Conservation (phyloP, 2,797 vertebrate species). For the Eleutherodactylus coqui region DNA sequence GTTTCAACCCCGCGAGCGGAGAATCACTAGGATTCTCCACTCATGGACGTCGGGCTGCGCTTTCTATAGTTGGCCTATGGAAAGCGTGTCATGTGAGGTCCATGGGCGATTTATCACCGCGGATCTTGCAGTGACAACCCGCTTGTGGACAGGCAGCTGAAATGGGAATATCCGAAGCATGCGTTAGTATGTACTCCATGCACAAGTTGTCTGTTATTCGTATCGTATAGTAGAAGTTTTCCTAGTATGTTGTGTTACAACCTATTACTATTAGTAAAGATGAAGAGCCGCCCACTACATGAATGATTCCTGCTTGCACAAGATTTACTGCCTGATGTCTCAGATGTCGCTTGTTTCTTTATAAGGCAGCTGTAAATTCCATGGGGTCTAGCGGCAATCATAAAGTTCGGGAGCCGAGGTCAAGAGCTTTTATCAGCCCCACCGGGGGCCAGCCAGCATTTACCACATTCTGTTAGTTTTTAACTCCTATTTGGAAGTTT, state of each 20-base stretch:
- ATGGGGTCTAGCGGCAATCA: conserved; percentile 47
- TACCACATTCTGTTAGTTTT: conserved; percentile 41
- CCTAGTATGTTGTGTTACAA: background rate
- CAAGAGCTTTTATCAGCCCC: conserved; percentile 62
- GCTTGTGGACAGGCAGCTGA: too few species aligned
- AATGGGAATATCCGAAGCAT: too few species aligned
- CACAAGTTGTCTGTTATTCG: too few species aligned
- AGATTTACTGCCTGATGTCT: conserved; percentile 49
- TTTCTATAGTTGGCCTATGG: too few species aligned
- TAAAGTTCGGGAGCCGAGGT: conserved; percentile 57
- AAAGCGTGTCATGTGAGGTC: too few species aligned
- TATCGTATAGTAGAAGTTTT: too few species aligned
- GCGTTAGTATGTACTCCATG: too few species aligned
- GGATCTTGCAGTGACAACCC: too few species aligned
- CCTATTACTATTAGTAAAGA: background rate
- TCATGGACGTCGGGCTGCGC: too few species aligned
- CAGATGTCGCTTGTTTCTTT: conserved; percentile 57
- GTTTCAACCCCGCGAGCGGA: too few species aligned
- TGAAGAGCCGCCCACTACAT: conserved; percentile 12
- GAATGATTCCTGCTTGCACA: conserved; percentile 7
- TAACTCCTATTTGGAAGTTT: conserved; percentile 1
- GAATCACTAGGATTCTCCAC: too few species aligned
- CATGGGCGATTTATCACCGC: too few species aligned
- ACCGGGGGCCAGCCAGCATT: conserved; percentile 60
- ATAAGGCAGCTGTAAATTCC: conserved; percentile 57